Evolutionary conservation across 2,113 vertebrate genomes (phyloP).

Genomic region (Salvelinus alpinus): DNA sequence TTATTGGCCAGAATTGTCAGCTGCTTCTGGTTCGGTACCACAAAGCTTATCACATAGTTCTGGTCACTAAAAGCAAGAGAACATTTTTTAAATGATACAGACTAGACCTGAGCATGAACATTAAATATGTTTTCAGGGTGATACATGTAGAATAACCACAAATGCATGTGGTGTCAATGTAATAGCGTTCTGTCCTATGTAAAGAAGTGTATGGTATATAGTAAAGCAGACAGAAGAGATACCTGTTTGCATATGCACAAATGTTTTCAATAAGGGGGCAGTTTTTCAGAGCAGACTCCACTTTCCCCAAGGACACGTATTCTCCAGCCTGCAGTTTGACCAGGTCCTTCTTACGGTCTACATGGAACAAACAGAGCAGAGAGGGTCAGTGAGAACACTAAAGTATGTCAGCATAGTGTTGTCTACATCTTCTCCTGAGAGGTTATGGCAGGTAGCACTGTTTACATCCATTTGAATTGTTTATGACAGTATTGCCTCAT

Average conservation of each 20-base stretch:
- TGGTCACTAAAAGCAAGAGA: conserved; percentile 80
- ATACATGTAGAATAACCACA: background rate
- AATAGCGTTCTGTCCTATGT: background rate
- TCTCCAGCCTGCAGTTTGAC: conserved; percentile 97
- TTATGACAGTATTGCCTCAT: background rate
- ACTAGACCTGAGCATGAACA: background rate
- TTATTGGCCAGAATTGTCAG: conserved; percentile 83
- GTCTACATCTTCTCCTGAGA: no score
- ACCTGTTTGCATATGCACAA: conserved; percentile 98
- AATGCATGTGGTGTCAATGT: background rate
- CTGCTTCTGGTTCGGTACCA: conserved; percentile 95
- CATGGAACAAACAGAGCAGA: background rate
- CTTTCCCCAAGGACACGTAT: conserved; percentile 95
- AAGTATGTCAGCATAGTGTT: no score
- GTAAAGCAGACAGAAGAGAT: conserved; percentile 12
- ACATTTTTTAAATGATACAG: background rate
- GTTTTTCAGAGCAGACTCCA: conserved; percentile 92
- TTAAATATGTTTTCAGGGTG: background rate
- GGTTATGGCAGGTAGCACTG: background rate
- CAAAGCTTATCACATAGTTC: conserved; percentile 96
- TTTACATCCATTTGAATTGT: background rate
- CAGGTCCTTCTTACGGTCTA: conserved; percentile 97
- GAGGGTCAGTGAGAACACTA: background rate
- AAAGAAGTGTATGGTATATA: background rate
- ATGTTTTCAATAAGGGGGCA: conserved; percentile 94